Evolutionary conservation across 1,140 invertebrate species (phyloP).

Genomic region (Theocolax elegans): DNA sequence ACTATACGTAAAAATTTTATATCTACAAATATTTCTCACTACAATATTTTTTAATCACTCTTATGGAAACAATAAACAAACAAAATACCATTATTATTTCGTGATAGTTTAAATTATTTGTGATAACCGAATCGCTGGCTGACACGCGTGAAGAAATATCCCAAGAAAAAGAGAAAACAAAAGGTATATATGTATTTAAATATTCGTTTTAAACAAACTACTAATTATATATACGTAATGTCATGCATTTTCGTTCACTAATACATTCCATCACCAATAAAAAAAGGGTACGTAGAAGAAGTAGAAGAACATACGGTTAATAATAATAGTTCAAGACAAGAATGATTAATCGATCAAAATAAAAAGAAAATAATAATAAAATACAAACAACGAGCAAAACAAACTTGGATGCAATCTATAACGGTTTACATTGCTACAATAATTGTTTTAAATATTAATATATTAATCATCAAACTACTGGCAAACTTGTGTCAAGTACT

Average conservation of each 20-base stretch:
- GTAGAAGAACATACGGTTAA: slow-evolving; percentile 43
- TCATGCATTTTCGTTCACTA: slow-evolving; percentile 45
- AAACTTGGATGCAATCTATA: slow-evolving; percentile 41
- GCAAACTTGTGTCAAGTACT: background rate
- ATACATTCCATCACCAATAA: slow-evolving; percentile 60
- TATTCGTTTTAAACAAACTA: no score
- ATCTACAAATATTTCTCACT: background rate
- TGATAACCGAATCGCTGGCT: slow-evolving; percentile 35
- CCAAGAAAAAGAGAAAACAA: slow-evolving; percentile 35
- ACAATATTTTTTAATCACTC: no score
- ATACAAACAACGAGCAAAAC: slow-evolving; percentile 47
- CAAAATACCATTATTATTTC: no score
- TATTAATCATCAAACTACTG: slow-evolving; percentile 17
- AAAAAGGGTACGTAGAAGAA: slow-evolving; percentile 42
- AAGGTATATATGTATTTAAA: slow-evolving; percentile 1
- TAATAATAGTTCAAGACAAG: slow-evolving; percentile 5
- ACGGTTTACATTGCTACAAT: slow-evolving; percentile 36
- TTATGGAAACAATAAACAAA: no score
- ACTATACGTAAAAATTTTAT: background rate
- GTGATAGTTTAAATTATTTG: background rate
- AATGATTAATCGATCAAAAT: no score
- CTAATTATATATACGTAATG: no score
- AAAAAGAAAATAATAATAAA: slow-evolving; percentile 31
- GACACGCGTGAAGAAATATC: slow-evolving; percentile 11
- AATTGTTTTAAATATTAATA: slow-evolving; percentile 36